phyloP scores from a whole-genome alignment of 2,888 invertebrate species.

The Ferdinandea cuprea region DNA sequence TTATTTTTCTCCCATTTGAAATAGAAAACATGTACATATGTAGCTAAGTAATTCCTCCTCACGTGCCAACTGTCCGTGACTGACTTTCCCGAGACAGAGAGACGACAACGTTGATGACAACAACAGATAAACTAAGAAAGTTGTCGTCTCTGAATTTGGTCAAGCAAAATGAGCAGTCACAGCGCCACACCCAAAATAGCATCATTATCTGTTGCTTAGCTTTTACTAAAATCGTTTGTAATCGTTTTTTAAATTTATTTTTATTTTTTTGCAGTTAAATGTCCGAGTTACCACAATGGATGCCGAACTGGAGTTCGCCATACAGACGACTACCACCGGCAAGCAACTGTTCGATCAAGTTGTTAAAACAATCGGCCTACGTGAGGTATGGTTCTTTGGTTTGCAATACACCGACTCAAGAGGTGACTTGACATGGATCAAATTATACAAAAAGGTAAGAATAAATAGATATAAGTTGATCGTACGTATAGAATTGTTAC shows the following conservation, averaged over 20 bases:
- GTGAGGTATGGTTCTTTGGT: conserved; percentile 99
- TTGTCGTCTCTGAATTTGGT: conserved; percentile 42
- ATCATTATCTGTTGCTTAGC: not conserved
- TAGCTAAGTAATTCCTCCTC: conserved; percentile 60
- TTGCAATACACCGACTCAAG: conserved; percentile 99
- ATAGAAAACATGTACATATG: conserved; percentile 38
- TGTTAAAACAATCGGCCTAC: conserved; percentile 98
- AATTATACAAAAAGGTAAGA: conserved; percentile 99
- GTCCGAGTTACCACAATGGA: conserved; percentile 99
- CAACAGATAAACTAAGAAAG: conserved; percentile 54
- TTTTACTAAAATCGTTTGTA: not conserved
- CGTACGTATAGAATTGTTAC: not conserved
- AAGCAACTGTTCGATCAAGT: conserved; percentile 99
- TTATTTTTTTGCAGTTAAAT: conserved; percentile 90
- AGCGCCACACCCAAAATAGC: conserved; percentile 48
- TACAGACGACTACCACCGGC: conserved; percentile 99
- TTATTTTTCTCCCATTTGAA: conserved; percentile 20
- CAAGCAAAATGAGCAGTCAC: conserved; percentile 26
- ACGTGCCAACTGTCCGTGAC: conserved; percentile 78
- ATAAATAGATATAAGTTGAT: conserved; percentile 3
- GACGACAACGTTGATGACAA: not conserved
- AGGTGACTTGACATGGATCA: conserved; percentile 99
- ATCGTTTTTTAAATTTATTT: not conserved
- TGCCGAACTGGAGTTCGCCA: conserved; percentile 99
- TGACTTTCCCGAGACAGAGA: conserved; percentile 66